These are phyloP conservation scores for Cantharis rufa DNA, from an alignment of 2,888 invertebrate genomes.

Conservation along the genomic window DNA sequence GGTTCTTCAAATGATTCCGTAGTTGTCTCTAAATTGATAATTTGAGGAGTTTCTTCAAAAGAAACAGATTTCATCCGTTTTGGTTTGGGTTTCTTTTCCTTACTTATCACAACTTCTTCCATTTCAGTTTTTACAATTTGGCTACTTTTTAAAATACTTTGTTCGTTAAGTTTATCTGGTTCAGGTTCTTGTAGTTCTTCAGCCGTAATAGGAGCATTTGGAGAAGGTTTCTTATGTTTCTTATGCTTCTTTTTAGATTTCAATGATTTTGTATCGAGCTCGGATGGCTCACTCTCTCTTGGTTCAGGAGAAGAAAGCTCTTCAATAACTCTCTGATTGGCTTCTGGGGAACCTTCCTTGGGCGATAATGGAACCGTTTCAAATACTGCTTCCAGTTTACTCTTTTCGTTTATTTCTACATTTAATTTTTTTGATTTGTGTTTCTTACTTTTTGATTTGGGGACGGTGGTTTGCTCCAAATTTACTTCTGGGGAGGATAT, in stretches of 20 bases:
- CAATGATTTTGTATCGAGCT: background rate
- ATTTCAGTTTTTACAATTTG: background rate
- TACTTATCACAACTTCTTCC: background rate
- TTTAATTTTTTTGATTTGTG: background rate
- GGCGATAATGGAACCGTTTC: background rate
- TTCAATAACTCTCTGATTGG: background rate
- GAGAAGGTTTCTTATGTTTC: background rate
- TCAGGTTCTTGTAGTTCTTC: conserved; percentile 2
- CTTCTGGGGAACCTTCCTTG: background rate
- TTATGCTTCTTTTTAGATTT: background rate
- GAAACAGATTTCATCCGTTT: conserved; percentile 49
- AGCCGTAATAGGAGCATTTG: background rate
- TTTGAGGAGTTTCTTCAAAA: conserved; percentile 47
- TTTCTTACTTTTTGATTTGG: background rate
- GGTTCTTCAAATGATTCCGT: conserved; percentile 16
- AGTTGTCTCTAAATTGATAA: conserved; percentile 37
- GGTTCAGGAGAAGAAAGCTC: background rate
- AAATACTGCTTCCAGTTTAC: background rate
- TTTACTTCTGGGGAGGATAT: background rate
- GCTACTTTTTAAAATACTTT: background rate
- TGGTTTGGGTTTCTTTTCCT: conserved; percentile 30
- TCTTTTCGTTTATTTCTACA: background rate
- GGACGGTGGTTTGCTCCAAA: background rate
- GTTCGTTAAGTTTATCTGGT: background rate
- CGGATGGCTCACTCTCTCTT: background rate